Conservation (phyloP, 2,888 invertebrate genomes). For the Agapetus fuscipes region DNA sequence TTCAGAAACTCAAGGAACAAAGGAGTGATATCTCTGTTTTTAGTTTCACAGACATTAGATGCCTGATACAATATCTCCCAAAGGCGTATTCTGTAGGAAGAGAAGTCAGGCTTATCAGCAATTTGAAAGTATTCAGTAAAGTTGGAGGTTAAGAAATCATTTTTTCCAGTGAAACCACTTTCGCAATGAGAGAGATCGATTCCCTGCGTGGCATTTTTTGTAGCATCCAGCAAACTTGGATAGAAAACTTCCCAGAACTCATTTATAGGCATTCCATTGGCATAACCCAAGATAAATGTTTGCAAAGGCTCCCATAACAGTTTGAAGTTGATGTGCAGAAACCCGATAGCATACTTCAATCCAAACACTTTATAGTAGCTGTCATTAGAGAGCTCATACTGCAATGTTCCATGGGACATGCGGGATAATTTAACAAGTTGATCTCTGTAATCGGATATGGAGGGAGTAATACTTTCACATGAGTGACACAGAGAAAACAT, state of each 20-base stretch:
- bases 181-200: conserved; percentile 32
- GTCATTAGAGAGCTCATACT: conserved; percentile 46
- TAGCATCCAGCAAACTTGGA: conserved; percentile 46
- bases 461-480: conserved; percentile 61
- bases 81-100: conserved; percentile 69
- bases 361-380: conserved; percentile 54
- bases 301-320: conserved; percentile 79
- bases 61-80: conserved; percentile 71
- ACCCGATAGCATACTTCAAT: conserved; percentile 71
- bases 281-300: conserved; percentile 66
- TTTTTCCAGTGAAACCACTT: conserved; percentile 31
- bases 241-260: conserved; percentile 67
- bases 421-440: conserved; percentile 66
- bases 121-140: conserved; percentile 36
- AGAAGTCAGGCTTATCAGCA: conserved; percentile 55
- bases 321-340: conserved; percentile 78
- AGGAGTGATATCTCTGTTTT: conserved; percentile 69
- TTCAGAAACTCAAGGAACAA: conserved; percentile 74
- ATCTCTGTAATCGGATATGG: conserved; percentile 71
- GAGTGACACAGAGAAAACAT: conserved; percentile 59
- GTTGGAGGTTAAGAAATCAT: conserved; percentile 30
- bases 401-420: conserved; percentile 54
- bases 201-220: conserved; percentile 36
- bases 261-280: conserved; percentile 47
- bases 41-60: conserved; percentile 65